These are phyloP conservation scores for Polyommatus icarus DNA, from an alignment of 2,888 invertebrate genomes.

Conservation along the genomic window DNA sequence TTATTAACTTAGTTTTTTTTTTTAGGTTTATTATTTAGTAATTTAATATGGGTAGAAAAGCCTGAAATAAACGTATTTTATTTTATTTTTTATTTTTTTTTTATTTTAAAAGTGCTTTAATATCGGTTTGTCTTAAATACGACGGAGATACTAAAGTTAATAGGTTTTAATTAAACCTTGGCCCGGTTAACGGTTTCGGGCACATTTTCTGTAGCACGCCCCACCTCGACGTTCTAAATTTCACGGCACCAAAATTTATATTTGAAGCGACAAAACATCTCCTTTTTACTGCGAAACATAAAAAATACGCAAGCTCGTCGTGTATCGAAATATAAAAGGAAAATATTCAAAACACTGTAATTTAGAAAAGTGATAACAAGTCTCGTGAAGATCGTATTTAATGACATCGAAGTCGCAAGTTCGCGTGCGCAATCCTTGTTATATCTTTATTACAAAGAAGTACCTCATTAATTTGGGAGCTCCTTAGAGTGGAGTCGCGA, in stretches of 20 bases:
- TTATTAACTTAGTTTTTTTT: too few relatives aligned
- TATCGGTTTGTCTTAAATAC: constrained; percentile 8
- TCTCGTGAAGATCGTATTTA: constrained; percentile 71
- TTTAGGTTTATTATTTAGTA: too few relatives aligned
- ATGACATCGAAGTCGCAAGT: constrained; percentile 73
- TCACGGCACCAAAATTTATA: not conserved
- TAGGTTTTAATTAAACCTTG: not conserved
- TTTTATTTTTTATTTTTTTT: too few relatives aligned
- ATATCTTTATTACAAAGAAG: constrained; percentile 82
- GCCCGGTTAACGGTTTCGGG: not conserved
- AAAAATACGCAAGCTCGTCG: constrained; percentile 15
- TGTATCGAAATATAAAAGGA: constrained; percentile 22
- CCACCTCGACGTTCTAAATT: not conserved
- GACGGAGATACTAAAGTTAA: constrained; percentile 5
- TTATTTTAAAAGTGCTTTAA: constrained; percentile 18
- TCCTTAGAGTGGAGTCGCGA: constrained; percentile 76
- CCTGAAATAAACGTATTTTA: too few relatives aligned
- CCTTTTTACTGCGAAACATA: constrained; percentile 10
- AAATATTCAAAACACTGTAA: constrained; percentile 51
- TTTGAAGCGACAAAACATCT: constrained; percentile 1
- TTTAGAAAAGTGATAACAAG: constrained; percentile 74
- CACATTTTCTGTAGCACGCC: not conserved
- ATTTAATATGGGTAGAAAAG: too few relatives aligned
- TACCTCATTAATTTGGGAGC: constrained; percentile 81
- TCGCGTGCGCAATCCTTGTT: constrained; percentile 81